Conservation (phyloP, 2,888 invertebrate species). For the Bhutanitis thaidina region DNA sequence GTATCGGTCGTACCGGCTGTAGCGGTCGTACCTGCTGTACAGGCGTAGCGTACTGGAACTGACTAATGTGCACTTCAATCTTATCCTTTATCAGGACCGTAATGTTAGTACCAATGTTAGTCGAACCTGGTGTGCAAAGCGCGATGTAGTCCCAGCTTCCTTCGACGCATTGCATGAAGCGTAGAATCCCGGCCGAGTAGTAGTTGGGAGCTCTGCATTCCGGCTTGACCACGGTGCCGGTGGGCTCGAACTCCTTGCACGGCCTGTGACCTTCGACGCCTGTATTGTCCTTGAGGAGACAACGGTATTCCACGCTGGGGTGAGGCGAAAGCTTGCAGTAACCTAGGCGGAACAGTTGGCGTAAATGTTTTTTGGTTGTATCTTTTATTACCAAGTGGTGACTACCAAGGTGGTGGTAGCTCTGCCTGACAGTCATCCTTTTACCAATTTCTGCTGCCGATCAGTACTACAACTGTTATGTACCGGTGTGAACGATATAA, state of each 20-base stretch:
- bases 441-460: no score
- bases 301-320: slow-evolving; percentile 42
- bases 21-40: background rate
- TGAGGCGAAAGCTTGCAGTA: slow-evolving; percentile 41
- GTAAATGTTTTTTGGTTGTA: no score
- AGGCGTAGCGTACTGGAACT: slow-evolving; percentile 23
- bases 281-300: slow-evolving; percentile 29
- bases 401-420: no score
- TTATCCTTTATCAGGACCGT: slow-evolving; percentile 46
- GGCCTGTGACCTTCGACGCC: slow-evolving; percentile 30
- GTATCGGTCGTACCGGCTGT: background rate
- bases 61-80: slow-evolving; percentile 38
- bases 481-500: no score
- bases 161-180: slow-evolving; percentile 43
- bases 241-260: slow-evolving; percentile 40
- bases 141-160: slow-evolving; percentile 47
- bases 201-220: slow-evolving; percentile 47
- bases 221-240: slow-evolving; percentile 39
- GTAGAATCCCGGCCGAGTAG: slow-evolving; percentile 34
- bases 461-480: no score
- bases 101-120: slow-evolving; percentile 44
- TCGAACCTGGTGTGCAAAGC: slow-evolving; percentile 50
- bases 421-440: no score
- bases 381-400: no score
- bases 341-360: slow-evolving; percentile 33